phyloP scores from a whole-genome alignment of 2,797 vertebrate genomes.

The Xyrichtys novacula region DNA sequence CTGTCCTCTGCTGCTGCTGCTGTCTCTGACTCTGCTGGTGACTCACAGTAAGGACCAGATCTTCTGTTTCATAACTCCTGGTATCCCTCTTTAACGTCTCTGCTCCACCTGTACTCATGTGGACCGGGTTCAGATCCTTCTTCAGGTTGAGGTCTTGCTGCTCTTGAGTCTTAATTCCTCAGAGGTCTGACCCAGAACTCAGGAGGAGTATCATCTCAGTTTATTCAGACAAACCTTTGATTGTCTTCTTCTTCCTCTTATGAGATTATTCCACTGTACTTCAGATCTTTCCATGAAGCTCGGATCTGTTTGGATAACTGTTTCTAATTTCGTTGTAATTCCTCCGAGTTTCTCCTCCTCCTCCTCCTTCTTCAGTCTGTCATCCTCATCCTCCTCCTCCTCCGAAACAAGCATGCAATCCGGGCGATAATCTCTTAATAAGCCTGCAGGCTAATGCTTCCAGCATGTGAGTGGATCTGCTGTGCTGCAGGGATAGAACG shows the following conservation, averaged over 20 bases:
- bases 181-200: neutral
- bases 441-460: constrained; percentile 77
- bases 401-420: constrained; percentile 57
- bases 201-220: neutral
- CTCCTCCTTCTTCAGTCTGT: constrained; percentile 32
- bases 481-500: constrained; percentile 64
- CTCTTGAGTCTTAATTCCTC: neutral
- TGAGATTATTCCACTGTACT: too few relatives aligned
- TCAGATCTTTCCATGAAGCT: neutral
- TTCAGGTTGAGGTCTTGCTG: neutral
- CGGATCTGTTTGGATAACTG: constrained; percentile 18
- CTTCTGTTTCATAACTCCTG: neutral
- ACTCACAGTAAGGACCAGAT: constrained; percentile 79
- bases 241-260: too few relatives aligned
- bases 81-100: neutral
- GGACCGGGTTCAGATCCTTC: neutral
- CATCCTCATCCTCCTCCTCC: constrained; percentile 38
- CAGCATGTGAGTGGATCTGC: constrained; percentile 58
- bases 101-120: neutral
- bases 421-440: constrained; percentile 80
- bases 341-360: constrained; percentile 32
- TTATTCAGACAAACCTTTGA: neutral
- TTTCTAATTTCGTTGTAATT: constrained; percentile 22
- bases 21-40: constrained; percentile 77
- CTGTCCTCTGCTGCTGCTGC: constrained; percentile 82